These are phyloP conservation scores for Anoncus sp. DNA, from an alignment of 2,888 invertebrate genomes.

Conservation along the genomic window DNA sequence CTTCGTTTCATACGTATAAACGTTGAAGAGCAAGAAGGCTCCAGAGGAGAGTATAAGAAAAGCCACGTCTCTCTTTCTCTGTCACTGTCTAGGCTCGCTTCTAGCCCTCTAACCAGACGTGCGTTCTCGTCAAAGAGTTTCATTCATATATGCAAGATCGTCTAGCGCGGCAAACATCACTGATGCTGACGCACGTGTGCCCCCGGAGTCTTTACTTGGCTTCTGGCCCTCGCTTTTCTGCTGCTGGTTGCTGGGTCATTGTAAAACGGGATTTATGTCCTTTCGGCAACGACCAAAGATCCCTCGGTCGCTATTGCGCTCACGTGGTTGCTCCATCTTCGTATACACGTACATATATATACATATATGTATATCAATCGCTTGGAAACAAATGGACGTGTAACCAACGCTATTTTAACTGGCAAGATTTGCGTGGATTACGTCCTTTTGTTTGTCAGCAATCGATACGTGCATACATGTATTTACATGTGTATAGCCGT, in stretches of 20 bases:
- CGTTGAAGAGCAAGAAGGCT: neutral
- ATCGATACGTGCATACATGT: neutral
- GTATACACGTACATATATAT: too few species aligned
- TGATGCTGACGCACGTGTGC: conserved; percentile 76
- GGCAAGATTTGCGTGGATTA: neutral
- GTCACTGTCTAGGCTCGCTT: neutral
- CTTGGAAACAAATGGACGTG: neutral
- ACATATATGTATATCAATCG: conserved; percentile 7
- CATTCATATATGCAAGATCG: conserved; percentile 68
- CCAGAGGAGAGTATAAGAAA: conserved; percentile 13
- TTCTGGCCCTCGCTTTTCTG: conserved; percentile 48
- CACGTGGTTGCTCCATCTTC: conserved; percentile 15
- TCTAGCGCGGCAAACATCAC: conserved; percentile 77
- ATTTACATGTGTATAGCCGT: neutral
- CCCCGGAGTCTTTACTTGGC: conserved; percentile 60
- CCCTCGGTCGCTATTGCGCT: conserved; percentile 52
- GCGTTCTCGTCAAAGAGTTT: conserved; percentile 68
- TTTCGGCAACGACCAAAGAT: conserved; percentile 74
- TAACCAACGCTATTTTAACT: neutral
- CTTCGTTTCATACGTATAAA: conserved; percentile 3
- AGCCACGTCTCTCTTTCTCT: conserved; percentile 4
- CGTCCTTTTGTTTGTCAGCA: neutral
- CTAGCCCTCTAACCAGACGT: conserved; percentile 13
- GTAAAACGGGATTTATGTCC: conserved; percentile 76
- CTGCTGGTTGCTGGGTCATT: conserved; percentile 51